phyloP scores from a whole-genome alignment of 1,140 invertebrate genomes.

The Metaphire vulgaris region DNA sequence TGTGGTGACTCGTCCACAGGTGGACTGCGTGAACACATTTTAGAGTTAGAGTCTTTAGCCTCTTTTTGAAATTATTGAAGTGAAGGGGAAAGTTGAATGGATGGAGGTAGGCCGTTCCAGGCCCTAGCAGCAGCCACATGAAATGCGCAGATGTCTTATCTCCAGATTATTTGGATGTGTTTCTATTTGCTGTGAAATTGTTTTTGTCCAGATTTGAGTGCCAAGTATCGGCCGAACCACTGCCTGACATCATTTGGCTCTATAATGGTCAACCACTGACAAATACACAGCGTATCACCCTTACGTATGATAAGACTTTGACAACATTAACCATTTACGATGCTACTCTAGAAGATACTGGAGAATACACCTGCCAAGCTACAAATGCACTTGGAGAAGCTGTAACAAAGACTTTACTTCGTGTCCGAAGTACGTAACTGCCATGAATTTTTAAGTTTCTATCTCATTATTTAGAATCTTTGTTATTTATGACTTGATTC shows the following conservation, averaged over 20 bases:
- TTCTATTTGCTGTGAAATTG: too few species aligned
- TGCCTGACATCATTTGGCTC: slow-evolving; percentile 46
- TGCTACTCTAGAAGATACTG: slow-evolving; percentile 75
- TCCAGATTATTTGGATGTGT: too few species aligned
- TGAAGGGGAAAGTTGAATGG: too few species aligned
- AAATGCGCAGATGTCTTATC: too few species aligned
- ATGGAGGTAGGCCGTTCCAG: too few species aligned
- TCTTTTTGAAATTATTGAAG: too few species aligned
- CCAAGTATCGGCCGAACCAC: slow-evolving; percentile 41
- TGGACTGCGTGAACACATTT: too few species aligned
- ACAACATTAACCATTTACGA: slow-evolving; percentile 61
- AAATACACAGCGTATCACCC: slow-evolving; percentile 52
- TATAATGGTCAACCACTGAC: slow-evolving; percentile 39
- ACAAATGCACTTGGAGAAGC: slow-evolving; percentile 84
- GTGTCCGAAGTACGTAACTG: slow-evolving; percentile 28
- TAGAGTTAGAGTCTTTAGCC: too few species aligned
- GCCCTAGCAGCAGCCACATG: too few species aligned
- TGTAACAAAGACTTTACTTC: slow-evolving; percentile 59
- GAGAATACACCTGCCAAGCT: slow-evolving; percentile 83
- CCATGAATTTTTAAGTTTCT: too few species aligned
- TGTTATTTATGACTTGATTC: background rate
- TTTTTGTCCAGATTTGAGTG: slow-evolving; percentile 41
- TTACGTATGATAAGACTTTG: slow-evolving; percentile 57
- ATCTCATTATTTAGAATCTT: background rate
- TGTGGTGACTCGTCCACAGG: too few species aligned